Conservation (phyloP, 2,797 vertebrate genomes). For the Leptatherina wallacei region DNA sequence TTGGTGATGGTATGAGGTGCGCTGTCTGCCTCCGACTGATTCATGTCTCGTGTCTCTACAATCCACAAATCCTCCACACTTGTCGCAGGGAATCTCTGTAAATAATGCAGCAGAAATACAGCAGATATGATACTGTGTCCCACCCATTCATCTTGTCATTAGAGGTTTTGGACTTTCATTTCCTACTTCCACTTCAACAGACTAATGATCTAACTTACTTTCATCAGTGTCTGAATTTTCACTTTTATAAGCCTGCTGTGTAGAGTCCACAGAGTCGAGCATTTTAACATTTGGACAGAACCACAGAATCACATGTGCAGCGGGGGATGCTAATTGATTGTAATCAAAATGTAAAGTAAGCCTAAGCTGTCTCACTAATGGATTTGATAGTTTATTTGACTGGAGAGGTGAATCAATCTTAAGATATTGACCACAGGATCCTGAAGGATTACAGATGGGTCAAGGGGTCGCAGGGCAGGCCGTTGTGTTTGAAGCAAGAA, state of each 20-base stretch:
- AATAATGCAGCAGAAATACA: constrained; percentile 70
- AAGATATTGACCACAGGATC: constrained; percentile 76
- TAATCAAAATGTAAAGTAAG: constrained; percentile 83
- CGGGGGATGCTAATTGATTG: constrained; percentile 76
- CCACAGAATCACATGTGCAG: constrained; percentile 38
- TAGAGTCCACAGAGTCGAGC: constrained; percentile 18
- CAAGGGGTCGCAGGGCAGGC: constrained; percentile 59
- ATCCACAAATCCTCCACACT: constrained; percentile 57
- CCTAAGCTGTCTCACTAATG: constrained; percentile 73
- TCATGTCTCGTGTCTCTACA: constrained; percentile 55
- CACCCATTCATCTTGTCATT: constrained; percentile 71
- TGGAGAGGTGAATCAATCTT: constrained; percentile 83
- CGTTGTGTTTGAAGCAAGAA: constrained; percentile 45
- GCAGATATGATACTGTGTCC: constrained; percentile 63
- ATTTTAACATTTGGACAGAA: constrained; percentile 52
- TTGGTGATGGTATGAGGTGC: constrained; percentile 29
- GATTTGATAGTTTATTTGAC: constrained; percentile 85
- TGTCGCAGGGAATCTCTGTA: constrained; percentile 60
- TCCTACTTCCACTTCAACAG: constrained; percentile 40
- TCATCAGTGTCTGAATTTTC: constrained; percentile 23
- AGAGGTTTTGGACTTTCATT: constrained; percentile 60
- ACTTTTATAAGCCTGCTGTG: neutral
- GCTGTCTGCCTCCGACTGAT: constrained; percentile 52
- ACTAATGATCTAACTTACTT: constrained; percentile 58
- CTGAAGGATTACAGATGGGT: constrained; percentile 75